Base-by-base conservation (phyloP, 2,113 vertebrate species). In the Aegotheles bennettii region DNA sequence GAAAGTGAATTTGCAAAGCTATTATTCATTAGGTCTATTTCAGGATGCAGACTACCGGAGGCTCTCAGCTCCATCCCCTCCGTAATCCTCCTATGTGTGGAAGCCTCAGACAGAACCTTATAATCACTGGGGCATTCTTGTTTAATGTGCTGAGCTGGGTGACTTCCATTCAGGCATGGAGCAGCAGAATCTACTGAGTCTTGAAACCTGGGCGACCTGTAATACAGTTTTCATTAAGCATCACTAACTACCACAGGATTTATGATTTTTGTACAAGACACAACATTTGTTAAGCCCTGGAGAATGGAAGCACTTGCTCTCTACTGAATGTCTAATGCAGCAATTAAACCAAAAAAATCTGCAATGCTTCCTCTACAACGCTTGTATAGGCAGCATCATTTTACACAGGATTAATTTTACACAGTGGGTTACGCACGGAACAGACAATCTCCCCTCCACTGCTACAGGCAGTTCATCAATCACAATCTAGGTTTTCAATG, bases 81-180 rank as follows among this genome's bases (percentile, higher is more conserved):
- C 29, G 95, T 97, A 91, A 98, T 90, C 94, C 97, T 98, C 89
- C 97, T 96, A 50, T 94, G 24, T 54, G 94, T 59, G 59, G 97
- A 96, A 94, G 97, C 16, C 63, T 96, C 91, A 60, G 97, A 97
- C 61, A 97, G 88, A 93, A 97, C 97, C 91, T 98, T 98, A 97
- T 98, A 99, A 96, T 98, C 97, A 47, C 98, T 97, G 6, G 97
- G 97, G 91, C 97, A 98, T 96, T 99, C 99, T 96, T 99, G 99
- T 96, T 99, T 99, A 98, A 99, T 98, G 54, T 97, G 97, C 92
- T 99, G 99, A 77, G 97, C 65, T 3, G 97, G 61, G 51, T 97
- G 96, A 80, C 96, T 97, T 95, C 98, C 89, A 74, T 98, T 97
- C 95, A 98, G 96, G 93, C 97, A 97, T 86, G 97, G 91, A 11